Evolutionary conservation across 2,888 invertebrate species (phyloP).

Genomic region (Muscina levida): DNA sequence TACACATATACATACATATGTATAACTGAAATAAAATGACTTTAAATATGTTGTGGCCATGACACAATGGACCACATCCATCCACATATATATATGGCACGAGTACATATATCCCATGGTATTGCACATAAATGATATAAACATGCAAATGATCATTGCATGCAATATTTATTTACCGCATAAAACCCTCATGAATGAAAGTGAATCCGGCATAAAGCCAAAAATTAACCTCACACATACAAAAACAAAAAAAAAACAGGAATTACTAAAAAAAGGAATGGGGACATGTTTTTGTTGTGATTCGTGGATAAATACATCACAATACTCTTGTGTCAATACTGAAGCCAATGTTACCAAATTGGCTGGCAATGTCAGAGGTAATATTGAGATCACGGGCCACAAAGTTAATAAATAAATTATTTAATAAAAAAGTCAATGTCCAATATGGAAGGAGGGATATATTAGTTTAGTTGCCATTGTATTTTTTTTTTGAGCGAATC

Average conservation of each 20-base stretch:
- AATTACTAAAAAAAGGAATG: background rate
- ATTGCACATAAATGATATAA: constrained; percentile 15
- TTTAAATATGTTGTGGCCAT: constrained; percentile 63
- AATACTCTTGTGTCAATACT: constrained; percentile 15
- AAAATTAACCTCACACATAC: constrained; percentile 60
- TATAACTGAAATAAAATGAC: constrained; percentile 63
- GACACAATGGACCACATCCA: constrained; percentile 50
- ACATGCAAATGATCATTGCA: constrained; percentile 45
- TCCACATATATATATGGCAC: background rate
- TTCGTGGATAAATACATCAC: background rate
- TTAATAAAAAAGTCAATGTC: constrained; percentile 33
- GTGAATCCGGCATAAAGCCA: constrained; percentile 63
- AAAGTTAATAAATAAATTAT: constrained; percentile 34
- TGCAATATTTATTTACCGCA: constrained; percentile 65
- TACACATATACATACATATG: constrained; percentile 3
- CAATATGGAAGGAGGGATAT: too few species aligned
- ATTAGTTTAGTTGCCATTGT: too few species aligned
- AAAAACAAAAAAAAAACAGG: constrained; percentile 10
- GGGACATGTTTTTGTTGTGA: background rate
- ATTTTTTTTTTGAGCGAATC: too few species aligned
- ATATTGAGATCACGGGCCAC: background rate
- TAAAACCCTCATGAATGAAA: constrained; percentile 64
- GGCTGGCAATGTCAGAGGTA: constrained; percentile 11
- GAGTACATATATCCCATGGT: background rate
- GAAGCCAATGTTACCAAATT: background rate